Evolutionary conservation across 2,888 invertebrate genomes (phyloP), one percentile per base, ranked within the genome.

Genomic region (Dioctria linearis): DNA sequence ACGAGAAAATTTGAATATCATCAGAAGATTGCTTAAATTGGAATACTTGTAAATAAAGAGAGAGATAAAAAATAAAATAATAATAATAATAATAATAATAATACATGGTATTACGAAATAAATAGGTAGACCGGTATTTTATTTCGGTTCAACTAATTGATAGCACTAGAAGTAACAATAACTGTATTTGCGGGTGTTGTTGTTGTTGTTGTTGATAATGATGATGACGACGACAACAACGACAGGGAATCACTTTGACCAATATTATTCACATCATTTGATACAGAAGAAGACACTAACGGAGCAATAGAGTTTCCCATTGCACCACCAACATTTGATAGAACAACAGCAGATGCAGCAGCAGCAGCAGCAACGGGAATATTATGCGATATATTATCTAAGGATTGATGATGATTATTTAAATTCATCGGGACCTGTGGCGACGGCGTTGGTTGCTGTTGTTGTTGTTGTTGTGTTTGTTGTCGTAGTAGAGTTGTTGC

Each of bases 401-500:
- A 25, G 25, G 25, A 25, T 25, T 0, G 25, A 25, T 25, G 25
- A 25, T 25, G 25, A 25, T 25, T 25, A 25, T 25, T 25, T 25
- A 25, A 25, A 25, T 25, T 11, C 51, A 49, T 11, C 51, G 51
- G 51, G 51, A 9, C 6, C 11, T 49, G 51, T 49, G 6, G 51
- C 25, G 42, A 4, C 43, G 9, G 42, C 43, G 43, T 67, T 4
- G 51, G 11, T 63, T 40, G 39, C 43, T 49, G 65, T 43, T 76
- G 75, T 25, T 79, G 80, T 57, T 66, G 80, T 63, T 82, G 79
- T 39, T 25, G 42, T n/a, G 43, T 67, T 4, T 6, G 11, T 63
- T 40, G 39, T 39, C 39, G 65, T 43, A 69, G 75, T 37, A 78
- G 80, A 51, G 80, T 63, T 82, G 79, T 42, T 79, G 69, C 5